phyloP scores from a whole-genome alignment of 2,113 vertebrate genomes.

The Lophius piscatorius region DNA sequence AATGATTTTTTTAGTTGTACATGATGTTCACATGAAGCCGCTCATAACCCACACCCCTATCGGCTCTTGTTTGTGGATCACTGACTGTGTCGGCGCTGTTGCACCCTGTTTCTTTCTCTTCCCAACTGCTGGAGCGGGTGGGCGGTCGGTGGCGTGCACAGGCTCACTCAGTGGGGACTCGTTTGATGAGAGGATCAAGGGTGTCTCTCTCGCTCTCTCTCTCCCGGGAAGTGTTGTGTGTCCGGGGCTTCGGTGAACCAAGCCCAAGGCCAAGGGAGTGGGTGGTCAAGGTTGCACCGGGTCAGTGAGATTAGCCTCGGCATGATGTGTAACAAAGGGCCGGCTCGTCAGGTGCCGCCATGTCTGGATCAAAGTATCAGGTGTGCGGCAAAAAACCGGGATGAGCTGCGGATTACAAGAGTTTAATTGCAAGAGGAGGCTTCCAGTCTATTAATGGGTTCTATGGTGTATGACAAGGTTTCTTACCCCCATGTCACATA shows the following conservation, averaged over 20 bases:
- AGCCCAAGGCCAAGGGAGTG: conserved; percentile 71
- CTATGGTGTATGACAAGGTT: background rate
- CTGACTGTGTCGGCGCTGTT: conserved; percentile 60
- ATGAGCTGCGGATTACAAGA: conserved; percentile 75
- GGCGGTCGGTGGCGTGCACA: conserved; percentile 62
- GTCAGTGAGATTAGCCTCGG: conserved; percentile 80
- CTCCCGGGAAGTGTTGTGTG: conserved; percentile 76
- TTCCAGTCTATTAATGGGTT: conserved; percentile 58
- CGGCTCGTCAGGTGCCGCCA: conserved; percentile 65
- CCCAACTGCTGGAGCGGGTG: conserved; percentile 55
- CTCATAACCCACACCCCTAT: conserved; percentile 65
- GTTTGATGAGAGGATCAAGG: conserved; percentile 80
- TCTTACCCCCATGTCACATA: too few species aligned
- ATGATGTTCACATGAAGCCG: conserved; percentile 68
- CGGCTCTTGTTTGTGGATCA: conserved; percentile 72
- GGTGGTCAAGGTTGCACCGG: conserved; percentile 81
- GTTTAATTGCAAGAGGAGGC: conserved; percentile 76
- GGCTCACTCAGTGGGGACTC: conserved; percentile 54
- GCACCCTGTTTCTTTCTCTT: conserved; percentile 60
- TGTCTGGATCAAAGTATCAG: conserved; percentile 82
- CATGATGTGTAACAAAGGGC: conserved; percentile 69
- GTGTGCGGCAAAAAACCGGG: conserved; percentile 77
- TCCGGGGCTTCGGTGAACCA: conserved; percentile 73
- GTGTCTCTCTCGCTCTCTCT: conserved; percentile 42
- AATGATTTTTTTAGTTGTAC: conserved; percentile 50